phyloP scores from a whole-genome alignment of 2,888 invertebrate species.

The Eupithecia vulgata region DNA sequence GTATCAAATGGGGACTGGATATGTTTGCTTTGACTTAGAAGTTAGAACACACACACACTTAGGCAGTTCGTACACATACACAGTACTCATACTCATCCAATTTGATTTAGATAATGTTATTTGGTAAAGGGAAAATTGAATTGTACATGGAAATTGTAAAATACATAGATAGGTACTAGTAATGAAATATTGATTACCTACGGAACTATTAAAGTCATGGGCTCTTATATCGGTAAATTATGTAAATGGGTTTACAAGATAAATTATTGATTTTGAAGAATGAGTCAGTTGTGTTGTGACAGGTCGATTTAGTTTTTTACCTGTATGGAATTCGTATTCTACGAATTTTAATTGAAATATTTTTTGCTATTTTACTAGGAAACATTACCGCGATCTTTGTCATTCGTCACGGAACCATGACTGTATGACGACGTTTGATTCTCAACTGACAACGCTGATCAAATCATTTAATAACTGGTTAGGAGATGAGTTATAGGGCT shows the following conservation, averaged over 20 bases:
- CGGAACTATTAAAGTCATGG: neutral
- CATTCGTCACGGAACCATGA: conserved; percentile 36
- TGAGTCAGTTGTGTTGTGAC: conserved; percentile 8
- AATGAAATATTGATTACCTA: conserved; percentile 8
- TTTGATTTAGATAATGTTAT: neutral
- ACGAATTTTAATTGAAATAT: conserved; percentile 12
- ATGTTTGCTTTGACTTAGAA: conserved; percentile 13
- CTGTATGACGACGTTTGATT: conserved; percentile 40
- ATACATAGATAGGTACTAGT: neutral
- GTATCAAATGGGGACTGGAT: conserved; percentile 21
- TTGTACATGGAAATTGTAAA: neutral
- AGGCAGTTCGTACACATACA: neutral
- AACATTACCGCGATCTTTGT: conserved; percentile 4
- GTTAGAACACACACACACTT: neutral
- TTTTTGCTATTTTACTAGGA: conserved; percentile 21
- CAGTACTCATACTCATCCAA: neutral
- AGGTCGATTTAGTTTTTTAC: neutral
- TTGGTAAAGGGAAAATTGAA: neutral
- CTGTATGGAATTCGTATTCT: conserved; percentile 5
- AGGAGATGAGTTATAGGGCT: conserved; percentile 47
- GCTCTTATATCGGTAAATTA: conserved; percentile 1
- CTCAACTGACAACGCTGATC: conserved; percentile 36
- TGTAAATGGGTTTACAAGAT: neutral
- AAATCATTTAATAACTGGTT: conserved; percentile 47
- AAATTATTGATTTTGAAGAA: neutral